phyloP scores from a whole-genome alignment of 2,797 vertebrate genomes.

The Catamblyrhynchus diadema region DNA sequence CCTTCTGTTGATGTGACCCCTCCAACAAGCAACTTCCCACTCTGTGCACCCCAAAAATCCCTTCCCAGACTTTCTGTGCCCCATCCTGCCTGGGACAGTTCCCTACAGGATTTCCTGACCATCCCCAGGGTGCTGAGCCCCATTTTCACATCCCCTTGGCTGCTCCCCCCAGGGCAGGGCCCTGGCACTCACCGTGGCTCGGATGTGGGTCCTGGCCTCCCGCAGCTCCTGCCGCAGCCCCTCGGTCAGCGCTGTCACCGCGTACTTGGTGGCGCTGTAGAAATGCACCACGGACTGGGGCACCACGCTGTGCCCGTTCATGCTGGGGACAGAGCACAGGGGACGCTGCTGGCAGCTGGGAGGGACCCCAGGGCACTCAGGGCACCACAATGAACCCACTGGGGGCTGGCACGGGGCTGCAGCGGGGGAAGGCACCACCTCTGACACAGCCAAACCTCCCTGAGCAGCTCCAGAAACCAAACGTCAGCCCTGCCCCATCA shows the following conservation, averaged over 20 bases:
- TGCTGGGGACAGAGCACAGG: slow-evolving; percentile 75
- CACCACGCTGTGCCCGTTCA: slow-evolving; percentile 87
- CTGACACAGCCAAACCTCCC: accelerated
- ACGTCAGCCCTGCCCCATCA: not conserved
- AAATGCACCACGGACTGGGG: slow-evolving; percentile 85
- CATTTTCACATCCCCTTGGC: no score
- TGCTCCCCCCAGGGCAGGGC: no score
- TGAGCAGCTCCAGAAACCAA: not conserved
- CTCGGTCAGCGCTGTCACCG: slow-evolving; percentile 91
- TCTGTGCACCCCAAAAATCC: not conserved
- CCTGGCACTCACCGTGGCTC: no score
- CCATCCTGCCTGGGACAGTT: not conserved
- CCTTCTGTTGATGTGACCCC: not conserved
- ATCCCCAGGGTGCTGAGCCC: no score
- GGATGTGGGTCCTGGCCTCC: no score
- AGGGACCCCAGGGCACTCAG: not conserved
- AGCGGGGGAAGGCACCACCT: accelerated
- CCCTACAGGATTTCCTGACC: no score
- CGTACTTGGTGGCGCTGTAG: slow-evolving; percentile 93
- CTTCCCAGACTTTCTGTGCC: not conserved
- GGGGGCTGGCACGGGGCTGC: not conserved
- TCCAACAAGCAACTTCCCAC: not conserved
- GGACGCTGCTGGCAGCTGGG: not conserved
- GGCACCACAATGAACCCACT: accelerated
- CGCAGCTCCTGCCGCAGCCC: slow-evolving; percentile 90